A percentile compares a stretch with the other conserved stretches of the same genome.
These are phyloP conservation scores for Cottus gobio DNA, from an alignment of 2,113 vertebrate genomes.

Conservation along the genomic window DNA sequence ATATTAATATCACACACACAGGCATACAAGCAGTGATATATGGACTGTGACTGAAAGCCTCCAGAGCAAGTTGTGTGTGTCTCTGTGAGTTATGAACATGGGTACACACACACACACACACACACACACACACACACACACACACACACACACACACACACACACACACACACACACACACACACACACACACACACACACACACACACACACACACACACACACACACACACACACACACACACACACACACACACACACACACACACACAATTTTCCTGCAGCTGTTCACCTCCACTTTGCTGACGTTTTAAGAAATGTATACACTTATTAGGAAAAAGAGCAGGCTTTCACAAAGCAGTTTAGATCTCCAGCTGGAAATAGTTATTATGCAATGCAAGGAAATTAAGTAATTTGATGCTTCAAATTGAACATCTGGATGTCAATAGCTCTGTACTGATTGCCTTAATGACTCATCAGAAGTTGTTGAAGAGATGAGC, in stretches of 20 bases:
- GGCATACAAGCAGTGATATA: conserved; percentile 49
- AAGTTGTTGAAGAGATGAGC: not conserved
- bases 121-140: conserved; percentile 24
- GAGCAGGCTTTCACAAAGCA: not conserved
- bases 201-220: not conserved
- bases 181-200: not conserved
- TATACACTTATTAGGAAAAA: not conserved
- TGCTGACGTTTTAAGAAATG: not conserved
- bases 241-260: not conserved
- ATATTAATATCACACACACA: not conserved
- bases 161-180: not conserved
- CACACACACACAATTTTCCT: not conserved
- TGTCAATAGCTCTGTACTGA: not conserved
- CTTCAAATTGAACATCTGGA: conserved; percentile 19
- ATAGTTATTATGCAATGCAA: conserved; percentile 17
- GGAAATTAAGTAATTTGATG: conserved; percentile 31
- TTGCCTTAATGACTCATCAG: not conserved
- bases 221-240: no score
- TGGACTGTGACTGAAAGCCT: conserved; percentile 84
- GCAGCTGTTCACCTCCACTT: not conserved
- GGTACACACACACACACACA: conserved; percentile 33
- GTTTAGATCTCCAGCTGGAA: conserved; percentile 24
- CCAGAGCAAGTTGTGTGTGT: conserved; percentile 75
- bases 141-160: conserved; percentile 28
- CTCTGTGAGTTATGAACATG: conserved; percentile 68